Evolutionary conservation across 2,888 invertebrate species (phyloP).

Genomic region (Busseola fusca): DNA sequence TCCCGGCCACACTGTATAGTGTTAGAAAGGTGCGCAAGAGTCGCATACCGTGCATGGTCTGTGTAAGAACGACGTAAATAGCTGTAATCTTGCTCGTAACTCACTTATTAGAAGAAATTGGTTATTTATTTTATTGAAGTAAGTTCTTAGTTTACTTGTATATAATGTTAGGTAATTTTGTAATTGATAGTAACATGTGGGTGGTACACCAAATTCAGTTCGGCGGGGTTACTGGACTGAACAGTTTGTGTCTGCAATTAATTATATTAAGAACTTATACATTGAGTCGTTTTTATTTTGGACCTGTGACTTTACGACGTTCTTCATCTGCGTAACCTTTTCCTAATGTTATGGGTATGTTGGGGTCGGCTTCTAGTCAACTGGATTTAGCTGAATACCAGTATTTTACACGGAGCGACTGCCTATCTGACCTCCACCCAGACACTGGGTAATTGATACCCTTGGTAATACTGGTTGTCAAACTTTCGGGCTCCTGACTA

Average conservation of each 20-base stretch:
- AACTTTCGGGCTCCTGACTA: no score
- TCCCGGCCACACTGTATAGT: neutral
- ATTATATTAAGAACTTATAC: slow-evolving; percentile 80
- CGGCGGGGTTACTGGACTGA: slow-evolving; percentile 85
- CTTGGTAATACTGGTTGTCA: no score
- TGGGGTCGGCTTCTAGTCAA: no score
- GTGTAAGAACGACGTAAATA: slow-evolving; percentile 59
- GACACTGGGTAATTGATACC: no score
- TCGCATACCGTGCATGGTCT: slow-evolving; percentile 35
- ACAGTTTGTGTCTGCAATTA: slow-evolving; percentile 88
- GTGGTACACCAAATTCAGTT: slow-evolving; percentile 81
- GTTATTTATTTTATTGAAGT: slow-evolving; percentile 83
- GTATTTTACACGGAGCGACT: no score
- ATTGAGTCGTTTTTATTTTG: slow-evolving; percentile 40
- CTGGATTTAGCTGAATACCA: no score
- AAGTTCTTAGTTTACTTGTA: slow-evolving; percentile 74
- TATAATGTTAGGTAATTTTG: slow-evolving; percentile 80
- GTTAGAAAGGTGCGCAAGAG: slow-evolving; percentile 1
- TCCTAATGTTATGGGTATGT: no score
- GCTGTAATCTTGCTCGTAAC: slow-evolving; percentile 70
- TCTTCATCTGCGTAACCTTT: no score
- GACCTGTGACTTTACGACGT: neutral
- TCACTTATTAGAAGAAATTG: slow-evolving; percentile 82
- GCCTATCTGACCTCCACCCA: no score
- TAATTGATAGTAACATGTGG: slow-evolving; percentile 74